Evolutionary conservation across 2,797 vertebrate genomes (phyloP), one percentile per base, ranked within the genome.

Genomic region (Betta splendens): DNA sequence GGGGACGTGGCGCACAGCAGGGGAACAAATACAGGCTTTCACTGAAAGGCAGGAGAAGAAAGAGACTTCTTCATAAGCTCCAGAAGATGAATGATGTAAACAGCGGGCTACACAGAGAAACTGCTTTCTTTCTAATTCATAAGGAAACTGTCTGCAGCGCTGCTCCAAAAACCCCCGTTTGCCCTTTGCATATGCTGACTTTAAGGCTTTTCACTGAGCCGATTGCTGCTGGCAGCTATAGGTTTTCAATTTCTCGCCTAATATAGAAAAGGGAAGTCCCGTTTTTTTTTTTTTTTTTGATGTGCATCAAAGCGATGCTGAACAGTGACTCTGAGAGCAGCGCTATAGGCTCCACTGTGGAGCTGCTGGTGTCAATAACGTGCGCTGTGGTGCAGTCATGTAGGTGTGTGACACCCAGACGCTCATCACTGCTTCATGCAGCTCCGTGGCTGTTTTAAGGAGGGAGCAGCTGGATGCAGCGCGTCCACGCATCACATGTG

Each of bases 261-360:
- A 79, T 69, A 79, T 63, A 29, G 56, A 35, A 49, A 33, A 5
- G 26, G 2, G 37, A 52, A 22, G 42, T 50, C 66, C 32, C 23
- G 47, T 59, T 42, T 3, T 48, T 36, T 36, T 58, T 25, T 47
- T 47, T 31, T 26, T 4, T 26, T 39, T 37, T 29, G 59, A 22
- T 48, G 40, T 32, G 52, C 81, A 71, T 74, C 66, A 77, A 85
- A 81, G 72, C 66, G 78, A 73, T 61, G 16, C 20, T 52, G 75
- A 66, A 84, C 73, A 77, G 57, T 0, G 31, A 59, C 61, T 75
- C 77, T 47, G 64, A 46, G 57, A 69, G 56, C 16, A 1, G 43
- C 28, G 46, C 53, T 8, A n/a, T 26, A 1, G 42, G 28, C 44
- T 51, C 20, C 58, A 46, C 13, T 6, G 53, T 53, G 61, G 25